These are phyloP conservation scores for Mayetiola destructor DNA, from an alignment of 2,888 invertebrate genomes.

Conservation along the genomic window DNA sequence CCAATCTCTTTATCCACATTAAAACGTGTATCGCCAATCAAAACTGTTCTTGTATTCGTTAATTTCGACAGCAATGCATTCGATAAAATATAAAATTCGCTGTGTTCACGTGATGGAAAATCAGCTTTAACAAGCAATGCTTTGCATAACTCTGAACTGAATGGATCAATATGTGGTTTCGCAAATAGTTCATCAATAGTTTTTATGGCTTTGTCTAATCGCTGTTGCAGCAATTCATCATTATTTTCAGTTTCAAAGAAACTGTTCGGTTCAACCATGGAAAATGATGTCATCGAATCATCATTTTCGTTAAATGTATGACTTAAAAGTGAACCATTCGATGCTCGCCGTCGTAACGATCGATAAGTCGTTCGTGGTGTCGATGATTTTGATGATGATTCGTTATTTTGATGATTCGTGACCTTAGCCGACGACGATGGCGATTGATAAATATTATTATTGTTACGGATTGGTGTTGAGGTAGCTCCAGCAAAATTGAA, in stretches of 20 bases:
- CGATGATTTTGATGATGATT: slow-evolving; percentile 13
- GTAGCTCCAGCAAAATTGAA: background rate
- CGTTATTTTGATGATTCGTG: slow-evolving; percentile 2
- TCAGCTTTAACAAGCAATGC: slow-evolving; percentile 56
- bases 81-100: slow-evolving; percentile 43
- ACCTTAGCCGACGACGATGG: slow-evolving; percentile 12
- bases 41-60: slow-evolving; percentile 38
- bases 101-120: slow-evolving; percentile 51
- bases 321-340: slow-evolving; percentile 17
- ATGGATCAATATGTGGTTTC: slow-evolving; percentile 56
- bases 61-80: slow-evolving; percentile 46
- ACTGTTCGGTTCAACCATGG: slow-evolving; percentile 29
- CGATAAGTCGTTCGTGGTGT: slow-evolving; percentile 22
- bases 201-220: slow-evolving; percentile 30
- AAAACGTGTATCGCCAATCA: slow-evolving; percentile 43
- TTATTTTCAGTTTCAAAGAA: slow-evolving; percentile 34
- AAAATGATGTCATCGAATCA: slow-evolving; percentile 31
- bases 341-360: slow-evolving; percentile 18
- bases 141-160: slow-evolving; percentile 55
- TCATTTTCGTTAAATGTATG: slow-evolving; percentile 21
- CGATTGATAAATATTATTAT: slow-evolving; percentile 4
- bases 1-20: slow-evolving; percentile 63
- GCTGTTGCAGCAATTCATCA: slow-evolving; percentile 30
- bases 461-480: slow-evolving; percentile 18
- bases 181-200: slow-evolving; percentile 31